These are phyloP conservation scores for Hypomesus transpacificus DNA, from an alignment of 2,113 vertebrate genomes.

Conservation along the genomic window DNA sequence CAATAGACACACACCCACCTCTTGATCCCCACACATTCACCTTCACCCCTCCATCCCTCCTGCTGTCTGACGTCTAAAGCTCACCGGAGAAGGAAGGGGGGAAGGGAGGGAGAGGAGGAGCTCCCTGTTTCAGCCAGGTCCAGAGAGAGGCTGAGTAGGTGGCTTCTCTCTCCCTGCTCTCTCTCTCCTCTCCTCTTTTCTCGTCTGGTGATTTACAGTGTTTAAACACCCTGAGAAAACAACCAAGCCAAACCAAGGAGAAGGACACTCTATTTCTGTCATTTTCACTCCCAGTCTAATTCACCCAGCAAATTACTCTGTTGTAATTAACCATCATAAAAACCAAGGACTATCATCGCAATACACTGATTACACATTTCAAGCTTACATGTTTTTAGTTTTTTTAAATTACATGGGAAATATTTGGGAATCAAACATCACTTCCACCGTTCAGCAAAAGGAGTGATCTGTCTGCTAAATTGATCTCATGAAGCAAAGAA, in stretches of 20 bases:
- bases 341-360: neutral
- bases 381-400: neutral
- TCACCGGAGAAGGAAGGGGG: neutral
- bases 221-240: conserved; percentile 27
- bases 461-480: conserved; percentile 50
- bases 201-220: neutral
- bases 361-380: neutral
- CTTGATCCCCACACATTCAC: too few relatives aligned
- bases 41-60: too few relatives aligned
- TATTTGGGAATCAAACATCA: conserved; percentile 45
- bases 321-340: conserved; percentile 8
- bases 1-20: too few relatives aligned
- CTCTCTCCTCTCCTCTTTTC: neutral
- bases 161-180: conserved; percentile 7
- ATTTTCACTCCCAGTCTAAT: conserved; percentile 4
- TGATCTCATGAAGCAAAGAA: conserved; percentile 58
- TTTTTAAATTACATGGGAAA: conserved; percentile 4
- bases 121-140: neutral
- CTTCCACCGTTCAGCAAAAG: conserved; percentile 51
- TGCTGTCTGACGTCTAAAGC: too few relatives aligned
- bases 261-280: neutral
- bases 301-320: conserved; percentile 8
- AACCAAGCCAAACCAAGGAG: conserved; percentile 11
- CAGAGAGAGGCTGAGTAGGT: neutral
- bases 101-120: neutral